phyloP scores from a whole-genome alignment of 2,797 vertebrate species.

The Neosilurus hyrtlii region DNA sequence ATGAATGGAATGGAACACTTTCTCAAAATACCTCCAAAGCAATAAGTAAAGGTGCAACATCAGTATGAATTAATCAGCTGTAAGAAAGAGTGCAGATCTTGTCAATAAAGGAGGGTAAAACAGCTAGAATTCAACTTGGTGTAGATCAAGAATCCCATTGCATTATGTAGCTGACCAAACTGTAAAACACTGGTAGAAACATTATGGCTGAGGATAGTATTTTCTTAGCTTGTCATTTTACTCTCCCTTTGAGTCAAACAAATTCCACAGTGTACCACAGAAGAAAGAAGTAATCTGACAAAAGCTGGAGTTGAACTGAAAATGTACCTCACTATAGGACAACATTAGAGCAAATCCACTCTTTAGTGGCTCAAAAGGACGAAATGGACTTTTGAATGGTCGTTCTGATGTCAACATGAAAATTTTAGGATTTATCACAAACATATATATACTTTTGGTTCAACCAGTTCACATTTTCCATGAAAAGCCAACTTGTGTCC shows the following conservation, averaged over 20 bases:
- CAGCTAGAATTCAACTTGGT: neutral
- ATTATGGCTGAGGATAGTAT: neutral
- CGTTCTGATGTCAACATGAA: neutral
- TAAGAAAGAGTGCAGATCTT: neutral
- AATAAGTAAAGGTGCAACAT: neutral
- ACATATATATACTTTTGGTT: neutral
- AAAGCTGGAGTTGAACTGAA: constrained; percentile 10
- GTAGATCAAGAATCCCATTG: neutral
- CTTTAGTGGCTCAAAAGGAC: constrained; percentile 6
- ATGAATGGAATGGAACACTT: too few relatives aligned
- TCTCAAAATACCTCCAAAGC: neutral
- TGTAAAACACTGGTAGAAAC: neutral
- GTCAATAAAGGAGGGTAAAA: neutral
- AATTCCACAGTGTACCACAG: constrained; percentile 14
- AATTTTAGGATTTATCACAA: neutral
- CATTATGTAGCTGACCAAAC: neutral
- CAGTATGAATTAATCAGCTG: neutral
- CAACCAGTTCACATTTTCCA: too few relatives aligned
- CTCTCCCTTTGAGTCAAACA: constrained; percentile 6
- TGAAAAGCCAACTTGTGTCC: too few relatives aligned
- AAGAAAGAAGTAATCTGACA: constrained; percentile 29
- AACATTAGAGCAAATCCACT: constrained; percentile 11
- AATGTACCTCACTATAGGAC: constrained; percentile 20
- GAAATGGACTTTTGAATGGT: constrained; percentile 21
- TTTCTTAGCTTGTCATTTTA: constrained; percentile 2